Evolutionary conservation across 2,888 invertebrate species (phyloP), one percentile per base, ranked within the genome.

Genomic region (Siphonodentalium dalli): DNA sequence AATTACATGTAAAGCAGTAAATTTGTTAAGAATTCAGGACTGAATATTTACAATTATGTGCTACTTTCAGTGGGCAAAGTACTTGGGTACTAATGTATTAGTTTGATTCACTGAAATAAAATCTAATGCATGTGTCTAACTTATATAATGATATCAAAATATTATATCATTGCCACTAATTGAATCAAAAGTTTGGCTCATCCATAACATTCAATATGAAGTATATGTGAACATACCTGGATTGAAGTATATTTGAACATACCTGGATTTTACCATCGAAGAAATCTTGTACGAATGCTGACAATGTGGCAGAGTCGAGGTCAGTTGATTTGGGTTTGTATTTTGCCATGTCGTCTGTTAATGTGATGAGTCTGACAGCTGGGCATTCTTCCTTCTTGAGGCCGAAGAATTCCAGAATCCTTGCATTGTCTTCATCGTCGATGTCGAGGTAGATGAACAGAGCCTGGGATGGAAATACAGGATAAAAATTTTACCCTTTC

Each of bases 341-440:
- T 83, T 79, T 81, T 56, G 72, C 71, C 79, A 79, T 77, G 48
- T 79, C 80, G 37, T 97, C 94, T 82, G 95, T 95, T 63, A 99
- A 86, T 65, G 90, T 90, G 82, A 99, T 98, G 65, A 99, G 86
- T 70, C 97, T 89, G 76, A 93, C 90, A 52, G 84, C 75, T 43
- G 85, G 85, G 35, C 80, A 75, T 31, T 84, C 93, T n/a, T 91
- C 91, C 82, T 92, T 91, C 85, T 90, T 92, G 88, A 98, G 90
- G 72, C 97, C 98, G 84, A 99, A 99, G 92, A 97, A 99, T 85
- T 99, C 99, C 81, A 99, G 86, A 82, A 99, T 98, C 78, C 98
- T 88, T 74, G 90, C 90, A 84, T 99, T 97, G 81, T 99, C 98
- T 78, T 93, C 91, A 79, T 94, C 92, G 77, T 92, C 94, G 42